Conservation (phyloP, 2,113 vertebrate genomes). For the Macquaria australasica region DNA sequence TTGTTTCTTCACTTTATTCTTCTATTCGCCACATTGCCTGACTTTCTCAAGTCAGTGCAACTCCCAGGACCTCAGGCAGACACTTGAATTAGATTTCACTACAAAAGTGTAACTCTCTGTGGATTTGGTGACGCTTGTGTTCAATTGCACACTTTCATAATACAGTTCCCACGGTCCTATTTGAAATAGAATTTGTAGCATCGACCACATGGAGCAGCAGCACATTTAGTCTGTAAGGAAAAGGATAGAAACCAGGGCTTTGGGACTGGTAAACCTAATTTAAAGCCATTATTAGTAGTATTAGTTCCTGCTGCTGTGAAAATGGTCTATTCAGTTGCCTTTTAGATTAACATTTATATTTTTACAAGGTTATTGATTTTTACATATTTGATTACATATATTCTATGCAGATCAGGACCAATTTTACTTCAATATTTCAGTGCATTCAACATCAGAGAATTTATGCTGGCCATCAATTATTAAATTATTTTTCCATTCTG, state of each 20-base stretch:
- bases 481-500: background rate
- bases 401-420: background rate
- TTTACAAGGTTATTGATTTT: background rate
- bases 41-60: background rate
- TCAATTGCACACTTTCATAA: background rate
- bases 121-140: background rate
- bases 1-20: background rate
- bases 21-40: background rate
- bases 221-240: background rate
- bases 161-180: background rate
- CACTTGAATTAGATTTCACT: background rate
- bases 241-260: background rate
- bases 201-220: background rate
- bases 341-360: background rate
- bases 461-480: constrained; percentile 5
- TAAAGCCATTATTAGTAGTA: background rate
- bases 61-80: background rate
- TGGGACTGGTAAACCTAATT: background rate
- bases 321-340: background rate
- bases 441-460: background rate
- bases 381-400: background rate
- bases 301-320: background rate
- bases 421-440: background rate
- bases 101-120: background rate
- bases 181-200: background rate